Conservation (phyloP, 2,888 invertebrate species). For the Cordylochernes scorpioides region DNA sequence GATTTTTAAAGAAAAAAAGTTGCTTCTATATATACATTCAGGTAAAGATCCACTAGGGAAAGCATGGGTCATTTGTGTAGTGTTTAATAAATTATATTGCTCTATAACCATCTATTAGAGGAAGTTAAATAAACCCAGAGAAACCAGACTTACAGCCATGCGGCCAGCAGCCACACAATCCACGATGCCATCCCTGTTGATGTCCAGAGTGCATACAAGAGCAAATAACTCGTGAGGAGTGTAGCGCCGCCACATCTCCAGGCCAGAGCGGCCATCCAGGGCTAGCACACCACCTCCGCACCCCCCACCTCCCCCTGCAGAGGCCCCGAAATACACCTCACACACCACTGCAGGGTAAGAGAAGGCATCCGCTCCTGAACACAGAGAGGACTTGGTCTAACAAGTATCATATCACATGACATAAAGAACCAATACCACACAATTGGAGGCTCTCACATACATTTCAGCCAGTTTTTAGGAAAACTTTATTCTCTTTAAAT, state of each 20-base stretch:
- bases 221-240: slow-evolving; percentile 41
- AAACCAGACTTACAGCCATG: slow-evolving; percentile 32
- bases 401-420: too few species aligned
- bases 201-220: slow-evolving; percentile 39
- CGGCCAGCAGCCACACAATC: slow-evolving; percentile 48
- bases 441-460: too few species aligned
- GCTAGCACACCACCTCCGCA: slow-evolving; percentile 50
- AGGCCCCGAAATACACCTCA: slow-evolving; percentile 32
- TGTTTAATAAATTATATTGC: slow-evolving; percentile 1
- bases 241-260: slow-evolving; percentile 45
- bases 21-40: too few species aligned
- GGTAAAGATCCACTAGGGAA: too few species aligned
- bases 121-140: neutral
- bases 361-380: slow-evolving; percentile 30
- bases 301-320: slow-evolving; percentile 25
- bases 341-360: slow-evolving; percentile 29
- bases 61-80: too few species aligned
- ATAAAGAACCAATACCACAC: too few species aligned
- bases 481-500: too few species aligned
- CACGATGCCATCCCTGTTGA: slow-evolving; percentile 36
- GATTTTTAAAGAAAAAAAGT: too few species aligned
- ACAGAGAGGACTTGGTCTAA: too few species aligned
- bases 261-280: slow-evolving; percentile 40
- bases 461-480: too few species aligned
- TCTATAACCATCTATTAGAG: neutral